A percentile compares a stretch with the other conserved stretches of the same genome.
Conservation (phyloP, 1,140 invertebrate species). For the Lepidotrigona ventralis region DNA sequence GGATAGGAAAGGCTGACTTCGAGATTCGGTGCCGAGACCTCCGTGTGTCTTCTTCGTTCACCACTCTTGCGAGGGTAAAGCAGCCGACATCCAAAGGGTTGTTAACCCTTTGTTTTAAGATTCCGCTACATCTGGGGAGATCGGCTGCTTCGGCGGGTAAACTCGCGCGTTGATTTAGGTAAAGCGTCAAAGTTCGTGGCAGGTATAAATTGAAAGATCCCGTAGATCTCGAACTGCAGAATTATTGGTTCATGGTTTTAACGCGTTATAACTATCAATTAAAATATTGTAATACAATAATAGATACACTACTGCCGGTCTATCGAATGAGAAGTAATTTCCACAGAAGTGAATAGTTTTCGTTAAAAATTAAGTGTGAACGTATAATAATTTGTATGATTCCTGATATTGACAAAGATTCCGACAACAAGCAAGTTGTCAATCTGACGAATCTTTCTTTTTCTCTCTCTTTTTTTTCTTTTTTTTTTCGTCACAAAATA, state of each 20-base stretch:
- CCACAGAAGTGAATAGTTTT: no score
- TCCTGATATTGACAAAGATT: no score
- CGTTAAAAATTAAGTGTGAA: no score
- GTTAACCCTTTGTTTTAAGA: constrained; percentile 4
- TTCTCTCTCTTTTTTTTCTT: no score
- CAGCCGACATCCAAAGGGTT: neutral
- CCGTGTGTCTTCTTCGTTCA: neutral
- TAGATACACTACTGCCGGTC: no score
- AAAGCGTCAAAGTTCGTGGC: neutral
- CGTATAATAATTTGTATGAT: no score
- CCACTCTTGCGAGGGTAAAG: neutral
- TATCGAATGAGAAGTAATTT: no score
- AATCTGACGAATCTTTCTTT: no score
- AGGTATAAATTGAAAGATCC: neutral
- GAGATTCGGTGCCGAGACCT: neutral
- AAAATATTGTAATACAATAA: no score
- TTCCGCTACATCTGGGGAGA: neutral
- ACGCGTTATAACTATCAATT: no score
- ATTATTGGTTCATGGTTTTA: neutral
- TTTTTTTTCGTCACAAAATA: no score
- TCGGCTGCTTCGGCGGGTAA: neutral
- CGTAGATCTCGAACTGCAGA: neutral
- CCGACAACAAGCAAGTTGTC: no score
- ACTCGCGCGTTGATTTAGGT: neutral
- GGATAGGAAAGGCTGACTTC: neutral